Evolutionary conservation across 2,797 vertebrate genomes (phyloP).

Genomic region (Furcifer pardalis): DNA sequence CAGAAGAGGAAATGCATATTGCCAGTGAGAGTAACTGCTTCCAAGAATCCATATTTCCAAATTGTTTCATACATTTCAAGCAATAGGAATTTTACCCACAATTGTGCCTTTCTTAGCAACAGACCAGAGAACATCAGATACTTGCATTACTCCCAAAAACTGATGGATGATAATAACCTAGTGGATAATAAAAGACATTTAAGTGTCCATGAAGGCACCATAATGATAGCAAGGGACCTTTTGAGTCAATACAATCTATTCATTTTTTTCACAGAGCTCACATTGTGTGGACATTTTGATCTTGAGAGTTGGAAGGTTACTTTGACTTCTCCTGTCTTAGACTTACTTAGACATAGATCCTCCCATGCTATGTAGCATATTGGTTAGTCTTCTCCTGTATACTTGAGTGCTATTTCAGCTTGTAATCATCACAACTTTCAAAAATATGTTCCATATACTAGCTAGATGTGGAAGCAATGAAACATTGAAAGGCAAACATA

Average conservation of each 20-base stretch:
- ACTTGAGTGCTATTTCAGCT: not conserved
- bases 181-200: not conserved
- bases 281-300: not conserved
- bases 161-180: not conserved
- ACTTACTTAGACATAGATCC: too few species aligned
- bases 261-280: not conserved
- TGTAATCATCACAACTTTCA: slow-evolving; percentile 1
- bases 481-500: not conserved
- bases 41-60: not conserved
- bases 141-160: not conserved
- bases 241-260: not conserved
- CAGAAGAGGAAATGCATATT: not conserved
- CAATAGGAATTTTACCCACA: not conserved
- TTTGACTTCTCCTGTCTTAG: not conserved
- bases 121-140: not conserved
- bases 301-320: not conserved
- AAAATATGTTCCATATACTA: not conserved
- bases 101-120: not conserved
- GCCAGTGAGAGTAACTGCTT: not conserved
- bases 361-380: too few species aligned
- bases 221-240: not conserved
- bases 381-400: too few species aligned
- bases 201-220: not conserved
- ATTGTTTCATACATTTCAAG: not conserved
- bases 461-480: rapidly evolving